Percentiles rank a stretch among this genome's conserved stretches.
Evolutionary conservation across 2,797 vertebrate species (phyloP).

Genomic region (Limosa lapponica): DNA sequence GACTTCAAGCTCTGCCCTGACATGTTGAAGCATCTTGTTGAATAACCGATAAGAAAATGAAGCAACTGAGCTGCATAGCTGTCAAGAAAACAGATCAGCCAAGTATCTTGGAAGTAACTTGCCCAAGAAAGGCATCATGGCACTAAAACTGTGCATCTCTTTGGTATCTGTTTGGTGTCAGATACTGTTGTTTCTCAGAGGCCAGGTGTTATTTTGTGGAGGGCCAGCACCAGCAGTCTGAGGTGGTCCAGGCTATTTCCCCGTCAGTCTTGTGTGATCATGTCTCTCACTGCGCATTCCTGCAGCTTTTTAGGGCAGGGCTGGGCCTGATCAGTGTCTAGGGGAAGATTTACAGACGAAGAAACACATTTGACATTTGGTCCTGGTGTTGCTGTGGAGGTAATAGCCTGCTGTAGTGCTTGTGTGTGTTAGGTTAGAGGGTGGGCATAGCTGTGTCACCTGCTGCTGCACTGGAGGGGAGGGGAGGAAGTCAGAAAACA

Average conservation of each 20-base stretch:
- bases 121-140: neutral
- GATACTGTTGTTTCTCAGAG: neutral
- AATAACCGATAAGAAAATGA: neutral
- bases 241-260: neutral
- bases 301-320: neutral
- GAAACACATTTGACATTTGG: neutral
- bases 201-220: neutral
- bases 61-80: neutral
- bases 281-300: neutral
- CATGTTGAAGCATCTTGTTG: neutral
- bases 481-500: neutral
- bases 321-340: neutral
- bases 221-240: rapidly evolving
- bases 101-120: neutral
- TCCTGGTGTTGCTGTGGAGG: neutral
- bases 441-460: neutral
- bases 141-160: neutral
- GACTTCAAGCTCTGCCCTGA: neutral
- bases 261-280: neutral
- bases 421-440: neutral
- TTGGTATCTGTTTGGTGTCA: neutral
- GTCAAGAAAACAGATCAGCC: neutral
- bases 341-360: neutral
- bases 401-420: neutral
- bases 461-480: neutral